A percentile compares a stretch with the other conserved stretches of the same genome.
Conservation (phyloP, 2,888 invertebrate species). For the Mesorhabditis spiculigera region DNA sequence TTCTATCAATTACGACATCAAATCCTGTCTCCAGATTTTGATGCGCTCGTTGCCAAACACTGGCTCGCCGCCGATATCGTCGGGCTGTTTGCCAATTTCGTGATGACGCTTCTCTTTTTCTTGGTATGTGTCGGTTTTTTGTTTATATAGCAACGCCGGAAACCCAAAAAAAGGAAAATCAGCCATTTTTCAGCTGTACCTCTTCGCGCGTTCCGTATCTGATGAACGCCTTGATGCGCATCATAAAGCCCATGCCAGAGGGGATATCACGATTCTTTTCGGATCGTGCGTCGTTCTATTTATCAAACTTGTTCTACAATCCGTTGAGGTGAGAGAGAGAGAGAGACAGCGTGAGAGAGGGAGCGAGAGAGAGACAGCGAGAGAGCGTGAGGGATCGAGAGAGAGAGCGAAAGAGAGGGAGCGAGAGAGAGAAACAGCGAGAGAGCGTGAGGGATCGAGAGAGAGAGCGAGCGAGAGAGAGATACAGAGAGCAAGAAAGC, state of each 20-base stretch:
- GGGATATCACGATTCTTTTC: conserved; percentile 52
- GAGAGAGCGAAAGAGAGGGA: too few species aligned
- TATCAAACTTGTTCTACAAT: conserved; percentile 46
- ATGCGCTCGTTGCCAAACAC: conserved; percentile 39
- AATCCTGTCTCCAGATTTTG: conserved; percentile 35
- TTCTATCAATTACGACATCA: too few species aligned
- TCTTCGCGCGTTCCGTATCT: conserved; percentile 32
- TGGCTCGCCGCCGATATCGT: conserved; percentile 43
- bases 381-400: too few species aligned
- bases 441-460: too few species aligned
- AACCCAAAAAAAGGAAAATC: neutral
- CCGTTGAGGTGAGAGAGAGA: conserved; percentile 18
- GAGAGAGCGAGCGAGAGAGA: too few species aligned
- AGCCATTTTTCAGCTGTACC: conserved; percentile 32
- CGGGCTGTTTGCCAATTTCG: conserved; percentile 31
- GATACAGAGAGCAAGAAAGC: too few species aligned
- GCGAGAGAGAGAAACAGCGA: too few species aligned
- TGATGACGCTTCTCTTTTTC: conserved; percentile 35
- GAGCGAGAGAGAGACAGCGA: too few species aligned
- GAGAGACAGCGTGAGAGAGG: neutral
- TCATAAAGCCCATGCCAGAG: conserved; percentile 55
- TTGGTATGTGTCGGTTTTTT: neutral
- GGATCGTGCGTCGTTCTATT: conserved; percentile 50
- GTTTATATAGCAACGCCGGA: neutral
- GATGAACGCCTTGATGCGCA: conserved; percentile 51